Evolutionary conservation across 2,888 invertebrate genomes (phyloP).

Genomic region (Geotrupes spiniger): DNA sequence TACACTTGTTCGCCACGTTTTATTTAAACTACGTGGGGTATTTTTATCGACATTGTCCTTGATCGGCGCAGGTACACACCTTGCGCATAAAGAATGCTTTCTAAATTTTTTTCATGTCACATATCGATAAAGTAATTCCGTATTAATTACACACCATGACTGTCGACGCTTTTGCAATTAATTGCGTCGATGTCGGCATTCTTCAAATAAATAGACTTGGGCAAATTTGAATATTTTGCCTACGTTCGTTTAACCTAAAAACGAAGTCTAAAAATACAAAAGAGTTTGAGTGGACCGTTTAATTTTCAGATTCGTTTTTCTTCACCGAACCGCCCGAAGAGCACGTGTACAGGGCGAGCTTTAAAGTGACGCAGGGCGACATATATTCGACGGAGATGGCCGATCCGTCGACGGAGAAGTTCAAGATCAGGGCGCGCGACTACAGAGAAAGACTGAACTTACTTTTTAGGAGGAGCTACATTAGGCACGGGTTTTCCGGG

Average conservation of each 20-base stretch:
- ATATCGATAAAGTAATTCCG: conserved; percentile 1
- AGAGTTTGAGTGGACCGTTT: conserved; percentile 22
- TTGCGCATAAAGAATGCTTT: conserved; percentile 15
- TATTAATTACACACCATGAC: not conserved
- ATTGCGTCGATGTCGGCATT: no score
- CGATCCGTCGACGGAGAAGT: conserved; percentile 65
- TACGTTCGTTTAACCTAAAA: no score
- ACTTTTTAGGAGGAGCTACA: conserved; percentile 69
- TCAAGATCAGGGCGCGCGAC: conserved; percentile 69
- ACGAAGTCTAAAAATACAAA: no score
- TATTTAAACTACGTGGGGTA: conserved; percentile 9
- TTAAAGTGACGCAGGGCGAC: conserved; percentile 69
- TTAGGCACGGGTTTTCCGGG: conserved; percentile 72
- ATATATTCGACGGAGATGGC: conserved; percentile 66
- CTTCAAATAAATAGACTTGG: no score
- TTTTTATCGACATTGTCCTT: conserved; percentile 19
- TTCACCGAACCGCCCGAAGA: conserved; percentile 71
- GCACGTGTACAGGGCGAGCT: conserved; percentile 79
- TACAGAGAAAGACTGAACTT: conserved; percentile 75
- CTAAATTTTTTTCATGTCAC: conserved; percentile 12
- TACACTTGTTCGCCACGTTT: conserved; percentile 1
- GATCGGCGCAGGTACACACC: conserved; percentile 10
- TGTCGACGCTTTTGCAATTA: no score
- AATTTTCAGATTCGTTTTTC: conserved; percentile 69
- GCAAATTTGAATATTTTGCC: no score